Evolutionary conservation across 53 echinoderm and acorn worm genomes (phyloP).

Genomic region (Patiria pectinifera): DNA sequence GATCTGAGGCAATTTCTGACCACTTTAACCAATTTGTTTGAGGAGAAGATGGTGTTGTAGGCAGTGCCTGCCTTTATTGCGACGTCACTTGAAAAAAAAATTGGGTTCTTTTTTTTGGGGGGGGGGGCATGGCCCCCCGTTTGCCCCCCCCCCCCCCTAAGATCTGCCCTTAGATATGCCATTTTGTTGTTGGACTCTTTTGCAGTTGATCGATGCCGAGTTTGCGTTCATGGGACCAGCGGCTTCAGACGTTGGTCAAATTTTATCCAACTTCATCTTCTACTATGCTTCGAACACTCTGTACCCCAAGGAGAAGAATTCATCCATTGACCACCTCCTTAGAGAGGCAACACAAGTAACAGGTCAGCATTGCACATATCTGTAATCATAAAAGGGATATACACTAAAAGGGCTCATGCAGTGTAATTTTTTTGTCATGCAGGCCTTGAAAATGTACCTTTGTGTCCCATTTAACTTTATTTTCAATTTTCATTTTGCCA

Average conservation of each 20-base stretch:
- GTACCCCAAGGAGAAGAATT: constrained; percentile 44
- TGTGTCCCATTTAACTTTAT: no score
- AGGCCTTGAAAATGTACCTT: no score
- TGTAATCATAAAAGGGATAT: neutral
- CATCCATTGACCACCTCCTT: constrained; percentile 37
- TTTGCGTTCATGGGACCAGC: constrained; percentile 83
- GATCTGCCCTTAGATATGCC: neutral
- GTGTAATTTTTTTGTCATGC: no score
- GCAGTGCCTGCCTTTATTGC: no score
- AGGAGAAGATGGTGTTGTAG: no score
- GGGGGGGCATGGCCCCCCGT: no score
- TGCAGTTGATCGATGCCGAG: constrained; percentile 85
- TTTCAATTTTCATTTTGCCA: no score
- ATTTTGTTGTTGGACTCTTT: neutral
- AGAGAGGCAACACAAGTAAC: constrained; percentile 44
- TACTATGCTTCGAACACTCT: constrained; percentile 69
- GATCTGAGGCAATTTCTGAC: no score
- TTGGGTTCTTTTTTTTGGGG: no score
- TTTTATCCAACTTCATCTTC: constrained; percentile 81
- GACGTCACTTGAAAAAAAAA: no score
- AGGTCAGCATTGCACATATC: constrained; percentile 44
- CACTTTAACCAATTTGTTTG: no score
- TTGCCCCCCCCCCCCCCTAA: no score
- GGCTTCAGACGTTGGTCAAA: constrained; percentile 72
- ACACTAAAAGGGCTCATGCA: neutral